Evolutionary conservation across 1,140 invertebrate genomes (phyloP), one percentile per base, ranked within the genome.

Genomic region (Leucophenga varia): DNA sequence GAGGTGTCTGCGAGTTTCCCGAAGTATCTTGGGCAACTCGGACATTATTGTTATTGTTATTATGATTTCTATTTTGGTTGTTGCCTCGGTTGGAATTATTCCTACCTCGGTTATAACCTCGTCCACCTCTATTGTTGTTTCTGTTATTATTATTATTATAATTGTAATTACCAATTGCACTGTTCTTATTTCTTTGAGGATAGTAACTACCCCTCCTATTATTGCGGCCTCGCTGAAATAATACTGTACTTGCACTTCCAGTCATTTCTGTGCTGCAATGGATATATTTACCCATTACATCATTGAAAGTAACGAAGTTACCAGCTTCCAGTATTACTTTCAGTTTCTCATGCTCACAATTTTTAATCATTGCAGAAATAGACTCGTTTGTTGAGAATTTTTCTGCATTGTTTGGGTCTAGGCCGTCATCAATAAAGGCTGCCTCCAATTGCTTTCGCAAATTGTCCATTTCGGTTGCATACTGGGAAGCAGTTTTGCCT

Each of bases 401-500:
- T 22, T 40, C 38, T 3, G 38, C 38, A 13, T 40, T 21, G 25
- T 40, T 22, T 22, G 6, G 13, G 38, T 40, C 38, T 5, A 40
- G 20, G 18, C 38, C 38, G 25, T 40, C 38, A 13, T 40, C 18
- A 21, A 40, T 40, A 40, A n/a, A 40, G 20, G 38, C 38, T 40
- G 42, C 18, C 35, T 43, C 42, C 9, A 43, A n/a, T 34, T 34
- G 30, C 42, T 34, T 32, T 20, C 42, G 42, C 18, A 43, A 43
- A 43, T 10, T 43, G 30, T 43, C 42, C 19, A 43, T 43, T 43
- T 43, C 42, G 35, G 30, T 12, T 12, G 28, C 12, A 30, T 30
- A 30, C 12, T 30, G 28, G 7, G 28, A 30, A 30, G 28, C 28
- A n/a, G n/a, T n/a, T n/a, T n/a, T n/a, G n/a, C n/a, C n/a, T n/a